phyloP scores from a whole-genome alignment of 2,888 invertebrate species.

The Caenorhabditis panamensis region DNA sequence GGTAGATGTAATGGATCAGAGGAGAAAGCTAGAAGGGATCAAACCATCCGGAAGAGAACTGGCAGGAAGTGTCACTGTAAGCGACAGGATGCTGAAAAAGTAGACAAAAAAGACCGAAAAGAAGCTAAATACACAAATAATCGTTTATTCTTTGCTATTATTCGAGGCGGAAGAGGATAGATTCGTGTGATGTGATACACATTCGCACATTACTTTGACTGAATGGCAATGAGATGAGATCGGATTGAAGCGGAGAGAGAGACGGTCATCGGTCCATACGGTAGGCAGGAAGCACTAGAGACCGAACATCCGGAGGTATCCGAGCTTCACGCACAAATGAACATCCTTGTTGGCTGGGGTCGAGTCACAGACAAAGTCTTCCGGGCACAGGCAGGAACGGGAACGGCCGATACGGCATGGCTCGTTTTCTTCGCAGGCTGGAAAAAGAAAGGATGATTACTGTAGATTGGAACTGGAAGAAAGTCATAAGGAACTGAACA shows the following conservation, averaged over 20 bases:
- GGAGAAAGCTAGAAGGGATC: not conserved
- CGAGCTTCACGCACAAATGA: constrained; percentile 56
- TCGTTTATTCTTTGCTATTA: constrained; percentile 3
- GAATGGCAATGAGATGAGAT: constrained; percentile 15
- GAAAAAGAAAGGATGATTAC: constrained; percentile 12
- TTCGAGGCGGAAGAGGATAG: constrained; percentile 13
- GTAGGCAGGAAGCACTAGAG: not conserved
- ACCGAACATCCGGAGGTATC: constrained; percentile 48
- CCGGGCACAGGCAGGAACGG: constrained; percentile 61
- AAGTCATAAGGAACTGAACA: not conserved
- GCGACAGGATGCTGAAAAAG: no score
- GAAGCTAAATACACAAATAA: not conserved
- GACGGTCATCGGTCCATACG: constrained; percentile 33
- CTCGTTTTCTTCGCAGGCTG: constrained; percentile 62
- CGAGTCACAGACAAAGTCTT: constrained; percentile 56
- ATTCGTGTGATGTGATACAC: constrained; percentile 13
- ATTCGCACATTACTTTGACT: constrained; percentile 10
- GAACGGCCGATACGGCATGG: constrained; percentile 55
- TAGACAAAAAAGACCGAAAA: no score
- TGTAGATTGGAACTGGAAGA: not conserved
- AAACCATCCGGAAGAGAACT: not conserved
- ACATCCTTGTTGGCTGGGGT: constrained; percentile 46
- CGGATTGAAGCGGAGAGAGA: constrained; percentile 1
- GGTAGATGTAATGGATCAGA: not conserved
- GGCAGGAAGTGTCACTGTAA: no score